phyloP scores from a whole-genome alignment of 1,140 invertebrate species.

The Euura saliciscinereae region DNA sequence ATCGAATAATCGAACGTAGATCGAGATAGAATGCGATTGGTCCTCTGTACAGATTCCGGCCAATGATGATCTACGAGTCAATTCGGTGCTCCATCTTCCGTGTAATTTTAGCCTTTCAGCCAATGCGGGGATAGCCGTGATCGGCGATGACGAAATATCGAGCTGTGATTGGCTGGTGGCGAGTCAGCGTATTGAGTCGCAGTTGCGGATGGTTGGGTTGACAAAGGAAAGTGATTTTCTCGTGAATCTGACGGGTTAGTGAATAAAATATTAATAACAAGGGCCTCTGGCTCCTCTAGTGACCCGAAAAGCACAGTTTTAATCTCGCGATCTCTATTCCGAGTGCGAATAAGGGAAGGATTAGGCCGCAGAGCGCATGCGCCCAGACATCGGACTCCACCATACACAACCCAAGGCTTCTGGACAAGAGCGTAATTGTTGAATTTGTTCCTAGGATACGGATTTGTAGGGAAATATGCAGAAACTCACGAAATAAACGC shows the following conservation, averaged over 20 bases:
- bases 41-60: neutral
- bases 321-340: no score
- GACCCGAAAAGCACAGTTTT: no score
- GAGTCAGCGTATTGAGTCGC: neutral
- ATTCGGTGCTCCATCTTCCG: neutral
- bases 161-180: neutral
- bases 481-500: no score
- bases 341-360: no score
- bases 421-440: slow-evolving; percentile 1
- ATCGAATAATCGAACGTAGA: no score
- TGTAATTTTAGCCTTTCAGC: neutral
- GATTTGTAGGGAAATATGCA: neutral
- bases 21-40: neutral
- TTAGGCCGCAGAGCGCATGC: neutral
- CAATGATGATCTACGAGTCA: neutral
- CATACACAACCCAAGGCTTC: neutral
- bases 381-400: neutral
- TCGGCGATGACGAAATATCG: neutral
- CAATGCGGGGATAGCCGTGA: neutral
- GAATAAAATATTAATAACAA: neutral
- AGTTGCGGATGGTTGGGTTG: neutral
- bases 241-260: neutral
- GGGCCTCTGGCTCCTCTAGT: no score
- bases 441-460: neutral
- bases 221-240: neutral